Evolutionary conservation across 2,888 invertebrate species (phyloP).

Genomic region (Agelastica alni): DNA sequence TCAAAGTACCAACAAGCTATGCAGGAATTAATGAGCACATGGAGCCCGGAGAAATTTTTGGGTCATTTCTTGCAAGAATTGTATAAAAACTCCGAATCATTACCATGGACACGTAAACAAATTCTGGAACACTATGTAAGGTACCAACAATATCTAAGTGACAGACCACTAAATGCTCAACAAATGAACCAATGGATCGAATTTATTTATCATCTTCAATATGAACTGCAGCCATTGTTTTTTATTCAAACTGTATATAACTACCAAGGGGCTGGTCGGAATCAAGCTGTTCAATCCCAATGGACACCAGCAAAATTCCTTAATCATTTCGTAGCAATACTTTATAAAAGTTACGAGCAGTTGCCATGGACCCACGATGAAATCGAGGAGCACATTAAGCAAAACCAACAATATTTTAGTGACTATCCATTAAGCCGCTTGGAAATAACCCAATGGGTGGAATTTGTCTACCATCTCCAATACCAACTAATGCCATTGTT

Average conservation of each 20-base stretch:
- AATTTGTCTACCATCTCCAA: background rate
- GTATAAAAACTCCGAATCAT: background rate
- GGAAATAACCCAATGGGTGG: background rate
- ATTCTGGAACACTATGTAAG: background rate
- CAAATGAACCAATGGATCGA: background rate
- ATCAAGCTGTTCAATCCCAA: background rate
- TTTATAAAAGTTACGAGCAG: background rate
- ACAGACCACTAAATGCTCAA: background rate
- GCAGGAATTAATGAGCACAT: background rate
- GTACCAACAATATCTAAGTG: background rate
- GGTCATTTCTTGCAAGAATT: background rate
- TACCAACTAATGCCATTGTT: background rate
- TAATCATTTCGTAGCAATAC: background rate
- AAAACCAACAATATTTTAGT: background rate
- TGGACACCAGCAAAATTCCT: background rate
- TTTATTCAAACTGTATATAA: no score
- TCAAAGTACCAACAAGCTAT: background rate
- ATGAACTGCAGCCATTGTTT: no score
- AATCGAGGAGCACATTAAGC: background rate
- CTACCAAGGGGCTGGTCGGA: background rate
- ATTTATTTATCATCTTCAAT: background rate
- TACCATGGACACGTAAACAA: background rate
- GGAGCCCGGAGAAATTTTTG: background rate
- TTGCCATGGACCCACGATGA: background rate
- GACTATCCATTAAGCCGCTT: background rate